Evolutionary conservation across 2,797 vertebrate species (phyloP).

Genomic region (Crenichthys baileyi): DNA sequence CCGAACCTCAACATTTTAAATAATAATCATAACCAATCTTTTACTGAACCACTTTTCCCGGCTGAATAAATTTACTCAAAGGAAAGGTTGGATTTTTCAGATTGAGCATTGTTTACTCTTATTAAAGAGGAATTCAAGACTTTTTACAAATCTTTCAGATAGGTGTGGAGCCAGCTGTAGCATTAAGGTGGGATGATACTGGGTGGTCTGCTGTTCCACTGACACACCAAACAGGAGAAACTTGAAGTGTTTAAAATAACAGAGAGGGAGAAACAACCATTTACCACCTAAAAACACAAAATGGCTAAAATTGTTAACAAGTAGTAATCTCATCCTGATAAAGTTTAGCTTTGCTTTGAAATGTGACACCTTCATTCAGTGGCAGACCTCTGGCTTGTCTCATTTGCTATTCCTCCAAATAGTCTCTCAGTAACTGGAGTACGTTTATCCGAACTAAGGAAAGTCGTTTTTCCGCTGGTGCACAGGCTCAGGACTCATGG

Average conservation of each 20-base stretch:
- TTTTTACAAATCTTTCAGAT: neutral
- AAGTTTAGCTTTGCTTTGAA: neutral
- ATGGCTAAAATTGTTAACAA: neutral
- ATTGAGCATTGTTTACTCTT: neutral
- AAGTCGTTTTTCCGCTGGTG: slow-evolving; percentile 39
- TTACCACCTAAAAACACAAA: neutral
- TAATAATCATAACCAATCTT: no score
- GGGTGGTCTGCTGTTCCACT: no score
- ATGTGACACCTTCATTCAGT: neutral
- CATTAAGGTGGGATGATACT: neutral
- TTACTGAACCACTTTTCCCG: neutral
- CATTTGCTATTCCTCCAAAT: slow-evolving; percentile 3
- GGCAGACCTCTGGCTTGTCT: neutral
- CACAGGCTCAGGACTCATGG: neutral
- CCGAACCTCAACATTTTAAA: no score
- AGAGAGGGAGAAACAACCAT: neutral
- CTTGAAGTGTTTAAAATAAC: neutral
- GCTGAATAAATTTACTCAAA: neutral
- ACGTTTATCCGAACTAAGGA: slow-evolving; percentile 22
- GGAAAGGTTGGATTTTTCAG: neutral
- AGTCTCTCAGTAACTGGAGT: slow-evolving; percentile 30
- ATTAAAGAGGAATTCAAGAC: neutral
- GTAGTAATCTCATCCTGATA: neutral
- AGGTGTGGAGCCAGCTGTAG: neutral
- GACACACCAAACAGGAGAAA: neutral